phyloP scores from a whole-genome alignment of 2,888 invertebrate species.

The Eumacrocentrus americanus region DNA sequence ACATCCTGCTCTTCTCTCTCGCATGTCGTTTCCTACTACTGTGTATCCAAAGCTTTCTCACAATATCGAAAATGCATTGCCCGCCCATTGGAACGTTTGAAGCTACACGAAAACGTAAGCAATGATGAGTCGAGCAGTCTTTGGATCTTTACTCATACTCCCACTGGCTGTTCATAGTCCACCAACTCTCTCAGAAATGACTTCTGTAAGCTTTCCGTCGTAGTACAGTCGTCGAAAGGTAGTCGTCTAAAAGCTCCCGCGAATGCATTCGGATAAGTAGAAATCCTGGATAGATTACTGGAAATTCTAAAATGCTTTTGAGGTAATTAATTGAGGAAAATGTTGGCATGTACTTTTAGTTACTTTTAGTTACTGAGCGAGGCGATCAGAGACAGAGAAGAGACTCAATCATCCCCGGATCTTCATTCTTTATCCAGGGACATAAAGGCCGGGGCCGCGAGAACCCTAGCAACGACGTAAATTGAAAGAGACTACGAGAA shows the following conservation, averaged over 20 bases:
- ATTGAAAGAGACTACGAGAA: slow-evolving; percentile 18
- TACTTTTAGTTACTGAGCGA: not conserved
- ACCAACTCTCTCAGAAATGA: not conserved
- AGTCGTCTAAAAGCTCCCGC: not conserved
- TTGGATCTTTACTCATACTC: not conserved
- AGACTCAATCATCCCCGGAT: slow-evolving; percentile 16
- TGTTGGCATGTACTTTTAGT: not conserved
- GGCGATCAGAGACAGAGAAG: not conserved
- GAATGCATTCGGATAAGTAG: not conserved
- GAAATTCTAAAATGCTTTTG: slow-evolving; percentile 1
- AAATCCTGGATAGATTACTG: not conserved
- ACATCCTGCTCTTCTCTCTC: slow-evolving; percentile 4
- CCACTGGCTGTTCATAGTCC: not conserved
- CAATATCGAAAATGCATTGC: not conserved
- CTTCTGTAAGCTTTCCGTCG: not conserved
- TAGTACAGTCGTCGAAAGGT: not conserved
- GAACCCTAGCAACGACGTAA: slow-evolving; percentile 11
- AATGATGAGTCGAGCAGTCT: not conserved
- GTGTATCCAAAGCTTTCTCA: not conserved
- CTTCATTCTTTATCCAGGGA: slow-evolving; percentile 18
- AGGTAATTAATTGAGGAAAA: slow-evolving; percentile 10
- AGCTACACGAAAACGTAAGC: not conserved
- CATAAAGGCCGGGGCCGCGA: slow-evolving; percentile 8
- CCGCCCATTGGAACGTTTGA: not conserved
- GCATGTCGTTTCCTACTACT: slow-evolving; percentile 10